Evolutionary conservation across 2,113 vertebrate genomes (phyloP).

Genomic region (Antigone vipio): DNA sequence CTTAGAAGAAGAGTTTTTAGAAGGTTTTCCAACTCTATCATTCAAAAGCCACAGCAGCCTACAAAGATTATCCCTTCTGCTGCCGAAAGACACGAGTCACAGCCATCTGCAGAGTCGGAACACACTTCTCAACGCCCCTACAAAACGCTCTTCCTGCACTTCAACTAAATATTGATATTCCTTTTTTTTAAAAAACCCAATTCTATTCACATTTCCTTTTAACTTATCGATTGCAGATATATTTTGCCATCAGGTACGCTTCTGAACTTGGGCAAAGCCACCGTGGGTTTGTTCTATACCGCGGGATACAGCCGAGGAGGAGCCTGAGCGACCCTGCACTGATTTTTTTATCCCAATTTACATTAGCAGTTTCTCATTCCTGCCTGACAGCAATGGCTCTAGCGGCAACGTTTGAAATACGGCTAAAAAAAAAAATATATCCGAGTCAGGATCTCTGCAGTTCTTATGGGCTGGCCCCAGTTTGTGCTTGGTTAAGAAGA

Average conservation of each 20-base stretch:
- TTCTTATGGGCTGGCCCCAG: neutral
- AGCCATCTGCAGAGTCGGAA: neutral
- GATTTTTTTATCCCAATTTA: neutral
- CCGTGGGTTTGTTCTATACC: neutral
- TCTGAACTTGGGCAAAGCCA: neutral
- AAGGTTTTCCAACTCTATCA: neutral
- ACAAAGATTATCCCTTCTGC: neutral
- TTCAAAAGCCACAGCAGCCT: neutral
- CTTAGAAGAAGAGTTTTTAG: neutral
- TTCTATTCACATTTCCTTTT: neutral
- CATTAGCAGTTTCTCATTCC: neutral
- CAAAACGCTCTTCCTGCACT: neutral
- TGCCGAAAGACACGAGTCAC: neutral
- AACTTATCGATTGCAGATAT: neutral
- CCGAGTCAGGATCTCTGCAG: neutral
- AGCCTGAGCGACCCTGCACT: accelerated
- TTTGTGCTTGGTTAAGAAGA: neutral
- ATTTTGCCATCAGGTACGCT: neutral
- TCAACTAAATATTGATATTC: neutral
- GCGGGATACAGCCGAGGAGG: neutral
- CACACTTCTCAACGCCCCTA: neutral
- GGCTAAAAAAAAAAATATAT: neutral
- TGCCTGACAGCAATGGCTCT: neutral
- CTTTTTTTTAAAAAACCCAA: neutral
- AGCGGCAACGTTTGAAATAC: neutral